phyloP scores from a whole-genome alignment of 2,113 vertebrate species.

The Festucalex cinctus region DNA sequence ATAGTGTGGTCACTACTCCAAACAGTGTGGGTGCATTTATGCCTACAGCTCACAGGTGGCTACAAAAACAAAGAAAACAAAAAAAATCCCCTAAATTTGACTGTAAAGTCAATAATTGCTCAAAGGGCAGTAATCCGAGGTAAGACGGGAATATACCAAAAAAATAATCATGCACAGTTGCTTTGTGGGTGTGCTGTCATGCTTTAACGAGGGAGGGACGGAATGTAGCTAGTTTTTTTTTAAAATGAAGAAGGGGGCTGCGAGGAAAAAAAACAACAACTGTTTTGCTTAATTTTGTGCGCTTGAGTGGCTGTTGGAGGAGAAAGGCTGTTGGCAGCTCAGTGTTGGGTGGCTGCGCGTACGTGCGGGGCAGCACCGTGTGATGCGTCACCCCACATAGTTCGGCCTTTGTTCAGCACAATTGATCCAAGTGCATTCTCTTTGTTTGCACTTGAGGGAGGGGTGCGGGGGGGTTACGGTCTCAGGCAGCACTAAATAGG shows the following conservation, averaged over 20 bases:
- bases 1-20: background rate
- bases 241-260: background rate
- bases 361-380: conserved; percentile 65
- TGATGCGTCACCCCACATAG: conserved; percentile 68
- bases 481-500: conserved; percentile 59
- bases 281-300: conserved; percentile 31
- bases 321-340: conserved; percentile 68
- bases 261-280: conserved; percentile 9
- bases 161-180: conserved; percentile 27
- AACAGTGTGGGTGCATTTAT: background rate
- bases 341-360: conserved; percentile 52
- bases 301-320: conserved; percentile 63
- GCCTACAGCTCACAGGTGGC: background rate
- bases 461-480: conserved; percentile 45
- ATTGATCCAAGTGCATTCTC: conserved; percentile 69
- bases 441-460: conserved; percentile 58
- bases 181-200: conserved; percentile 22
- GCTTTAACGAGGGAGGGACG: conserved; percentile 33
- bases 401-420: conserved; percentile 66
- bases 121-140: conserved; percentile 1
- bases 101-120: background rate
- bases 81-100: background rate
- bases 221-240: background rate
- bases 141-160: conserved; percentile 51
- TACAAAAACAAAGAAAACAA: background rate